These are phyloP conservation scores for Lasioglossum marginatum DNA, from an alignment of 2,888 invertebrate species.

Conservation along the genomic window DNA sequence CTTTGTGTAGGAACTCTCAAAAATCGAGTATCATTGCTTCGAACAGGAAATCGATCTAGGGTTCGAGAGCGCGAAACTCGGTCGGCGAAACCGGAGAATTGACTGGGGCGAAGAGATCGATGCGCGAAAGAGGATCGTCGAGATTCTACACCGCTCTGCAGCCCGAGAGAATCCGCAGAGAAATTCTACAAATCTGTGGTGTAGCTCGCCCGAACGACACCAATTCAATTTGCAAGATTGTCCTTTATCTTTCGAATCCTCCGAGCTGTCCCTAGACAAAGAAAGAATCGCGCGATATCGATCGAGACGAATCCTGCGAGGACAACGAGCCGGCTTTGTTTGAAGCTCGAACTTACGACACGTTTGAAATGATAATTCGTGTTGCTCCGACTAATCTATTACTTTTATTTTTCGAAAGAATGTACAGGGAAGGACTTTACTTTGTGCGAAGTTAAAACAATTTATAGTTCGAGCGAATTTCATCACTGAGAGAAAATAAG, in stretches of 20 bases:
- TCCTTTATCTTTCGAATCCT: slow-evolving; percentile 3
- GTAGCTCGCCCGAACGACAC: not conserved
- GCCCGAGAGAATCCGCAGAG: not conserved
- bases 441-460: not conserved
- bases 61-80: not conserved
- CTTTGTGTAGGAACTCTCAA: not conserved
- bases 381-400: not conserved
- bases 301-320: not conserved
- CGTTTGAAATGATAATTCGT: slow-evolving; percentile 6
- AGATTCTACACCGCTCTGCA: not conserved
- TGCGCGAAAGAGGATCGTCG: not conserved
- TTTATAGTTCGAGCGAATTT: not conserved
- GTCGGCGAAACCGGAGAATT: not conserved
- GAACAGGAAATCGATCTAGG: not conserved
- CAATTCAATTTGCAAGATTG: slow-evolving; percentile 7
- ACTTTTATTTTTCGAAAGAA: not conserved
- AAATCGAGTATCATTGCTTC: not conserved
- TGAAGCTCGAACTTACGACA: not conserved
- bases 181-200: not conserved
- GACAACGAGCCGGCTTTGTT: not conserved
- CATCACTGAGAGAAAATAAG: not conserved
- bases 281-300: not conserved
- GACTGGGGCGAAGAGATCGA: not conserved
- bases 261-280: not conserved
- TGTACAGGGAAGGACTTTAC: not conserved